These are phyloP conservation scores for Synaphobranchus kaupii DNA, from an alignment of 2,797 vertebrate genomes.

Conservation along the genomic window DNA sequence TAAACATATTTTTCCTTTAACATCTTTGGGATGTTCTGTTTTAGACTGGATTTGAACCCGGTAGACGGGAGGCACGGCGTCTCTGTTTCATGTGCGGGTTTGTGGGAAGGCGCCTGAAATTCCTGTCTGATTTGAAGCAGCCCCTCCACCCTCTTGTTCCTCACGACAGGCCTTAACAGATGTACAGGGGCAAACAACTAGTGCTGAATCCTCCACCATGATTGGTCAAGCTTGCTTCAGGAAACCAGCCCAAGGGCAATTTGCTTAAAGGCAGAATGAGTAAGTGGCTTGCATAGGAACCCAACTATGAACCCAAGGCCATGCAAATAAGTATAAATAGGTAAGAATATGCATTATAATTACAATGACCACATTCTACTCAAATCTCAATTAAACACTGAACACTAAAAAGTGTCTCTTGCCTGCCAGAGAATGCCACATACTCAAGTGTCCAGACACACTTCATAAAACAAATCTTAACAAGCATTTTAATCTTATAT, in stretches of 20 bases:
- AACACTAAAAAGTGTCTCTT: not conserved
- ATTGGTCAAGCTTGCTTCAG: constrained; percentile 1
- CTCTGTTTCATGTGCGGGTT: constrained; percentile 39
- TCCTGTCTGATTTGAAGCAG: constrained; percentile 30
- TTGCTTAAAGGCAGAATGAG: not conserved
- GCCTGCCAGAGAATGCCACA: not conserved
- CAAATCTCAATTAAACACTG: not conserved
- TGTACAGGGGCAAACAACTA: not conserved
- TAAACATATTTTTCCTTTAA: not conserved
- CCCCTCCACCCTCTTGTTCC: constrained; percentile 12
- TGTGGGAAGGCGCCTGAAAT: constrained; percentile 38
- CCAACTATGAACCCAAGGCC: not conserved
- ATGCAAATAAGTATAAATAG: not conserved
- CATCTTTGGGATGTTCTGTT: not conserved
- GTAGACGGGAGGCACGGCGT: not conserved
- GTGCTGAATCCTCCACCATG: not conserved
- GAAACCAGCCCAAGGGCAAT: not conserved
- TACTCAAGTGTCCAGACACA: not conserved
- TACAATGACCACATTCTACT: not conserved
- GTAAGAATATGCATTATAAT: not conserved
- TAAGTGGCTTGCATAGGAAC: not conserved
- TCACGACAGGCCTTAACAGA: constrained; percentile 19
- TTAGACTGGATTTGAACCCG: constrained; percentile 11
- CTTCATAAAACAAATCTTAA: no score
- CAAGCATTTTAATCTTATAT: no score